Percentiles rank a stretch among this genome's conserved stretches.
Evolutionary conservation across 2,888 invertebrate species (phyloP).

Genomic region (Mamestra brassicae): DNA sequence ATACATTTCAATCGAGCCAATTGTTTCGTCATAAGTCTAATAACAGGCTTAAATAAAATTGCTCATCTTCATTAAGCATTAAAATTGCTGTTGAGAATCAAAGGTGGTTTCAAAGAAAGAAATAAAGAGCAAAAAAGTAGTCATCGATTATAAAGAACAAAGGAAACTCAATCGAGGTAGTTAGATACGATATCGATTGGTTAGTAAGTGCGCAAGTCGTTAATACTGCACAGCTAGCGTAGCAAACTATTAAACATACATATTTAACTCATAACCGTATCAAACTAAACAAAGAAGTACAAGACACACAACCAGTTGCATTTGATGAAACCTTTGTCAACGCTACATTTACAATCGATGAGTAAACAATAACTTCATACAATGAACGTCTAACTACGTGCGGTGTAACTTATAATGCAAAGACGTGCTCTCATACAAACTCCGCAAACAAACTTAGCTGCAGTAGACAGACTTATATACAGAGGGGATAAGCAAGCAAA

Average conservation of each 20-base stretch:
- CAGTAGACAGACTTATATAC: constrained; percentile 52
- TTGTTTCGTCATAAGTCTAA: not conserved
- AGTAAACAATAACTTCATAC: constrained; percentile 42
- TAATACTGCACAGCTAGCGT: constrained; percentile 16
- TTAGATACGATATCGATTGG: constrained; percentile 13
- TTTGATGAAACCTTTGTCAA: constrained; percentile 44
- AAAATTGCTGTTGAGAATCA: constrained; percentile 4
- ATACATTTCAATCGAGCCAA: too few relatives aligned
- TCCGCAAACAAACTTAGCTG: constrained; percentile 57
- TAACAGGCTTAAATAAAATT: not conserved
- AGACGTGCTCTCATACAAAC: constrained; percentile 39
- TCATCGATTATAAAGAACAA: not conserved
- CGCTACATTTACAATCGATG: constrained; percentile 34
- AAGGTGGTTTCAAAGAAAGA: constrained; percentile 2
- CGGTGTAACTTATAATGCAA: constrained; percentile 35
- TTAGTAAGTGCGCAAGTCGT: constrained; percentile 8
- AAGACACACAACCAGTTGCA: constrained; percentile 20
- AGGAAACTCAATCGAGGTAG: not conserved
- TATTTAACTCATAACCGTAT: constrained; percentile 6
- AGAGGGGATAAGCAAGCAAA: constrained; percentile 53
- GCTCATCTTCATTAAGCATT: not conserved
- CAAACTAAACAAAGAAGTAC: constrained; percentile 6
- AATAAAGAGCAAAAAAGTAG: constrained; percentile 5
- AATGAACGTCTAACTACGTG: constrained; percentile 43
- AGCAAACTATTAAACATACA: constrained; percentile 20